phyloP scores from a whole-genome alignment of 2,797 vertebrate genomes.

The Brotula barbata region DNA sequence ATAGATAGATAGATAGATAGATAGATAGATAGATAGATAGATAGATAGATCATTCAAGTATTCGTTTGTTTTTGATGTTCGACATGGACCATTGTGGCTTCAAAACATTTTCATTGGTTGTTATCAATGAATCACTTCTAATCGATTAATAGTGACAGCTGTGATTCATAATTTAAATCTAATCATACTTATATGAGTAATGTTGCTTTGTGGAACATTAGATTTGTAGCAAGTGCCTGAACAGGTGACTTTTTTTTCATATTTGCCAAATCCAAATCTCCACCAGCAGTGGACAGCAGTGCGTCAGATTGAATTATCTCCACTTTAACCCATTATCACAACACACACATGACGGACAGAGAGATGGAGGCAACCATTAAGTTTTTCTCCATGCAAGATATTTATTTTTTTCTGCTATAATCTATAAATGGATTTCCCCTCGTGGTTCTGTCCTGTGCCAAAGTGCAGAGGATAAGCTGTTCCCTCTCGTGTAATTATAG shows the following conservation, averaged over 20 bases:
- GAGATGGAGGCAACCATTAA: slow-evolving; percentile 5
- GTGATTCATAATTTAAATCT: too few species aligned
- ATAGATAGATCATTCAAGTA: too few species aligned
- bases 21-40: too few species aligned
- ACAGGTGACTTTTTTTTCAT: slow-evolving; percentile 23
- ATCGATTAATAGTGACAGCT: too few species aligned
- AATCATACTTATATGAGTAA: not conserved
- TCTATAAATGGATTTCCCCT: slow-evolving; percentile 2
- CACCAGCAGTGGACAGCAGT: slow-evolving; percentile 16
- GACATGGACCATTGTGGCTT: too few species aligned
- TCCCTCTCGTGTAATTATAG: not conserved
- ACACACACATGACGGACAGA: slow-evolving; percentile 4
- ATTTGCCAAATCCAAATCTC: slow-evolving; percentile 21
- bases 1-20: too few species aligned
- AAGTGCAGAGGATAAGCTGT: slow-evolving; percentile 9
- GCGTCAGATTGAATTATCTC: slow-evolving; percentile 30
- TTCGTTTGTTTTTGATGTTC: too few species aligned
- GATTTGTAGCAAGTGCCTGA: not conserved
- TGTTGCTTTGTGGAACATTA: not conserved
- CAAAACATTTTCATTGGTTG: too few species aligned
- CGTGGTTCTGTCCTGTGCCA: slow-evolving; percentile 4
- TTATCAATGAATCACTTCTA: too few species aligned
- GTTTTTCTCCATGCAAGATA: not conserved
- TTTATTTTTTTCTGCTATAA: not conserved
- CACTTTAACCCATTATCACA: slow-evolving; percentile 30